Base-by-base conservation (phyloP, 2,113 vertebrate genomes). In the Nematolebias whitei region DNA sequence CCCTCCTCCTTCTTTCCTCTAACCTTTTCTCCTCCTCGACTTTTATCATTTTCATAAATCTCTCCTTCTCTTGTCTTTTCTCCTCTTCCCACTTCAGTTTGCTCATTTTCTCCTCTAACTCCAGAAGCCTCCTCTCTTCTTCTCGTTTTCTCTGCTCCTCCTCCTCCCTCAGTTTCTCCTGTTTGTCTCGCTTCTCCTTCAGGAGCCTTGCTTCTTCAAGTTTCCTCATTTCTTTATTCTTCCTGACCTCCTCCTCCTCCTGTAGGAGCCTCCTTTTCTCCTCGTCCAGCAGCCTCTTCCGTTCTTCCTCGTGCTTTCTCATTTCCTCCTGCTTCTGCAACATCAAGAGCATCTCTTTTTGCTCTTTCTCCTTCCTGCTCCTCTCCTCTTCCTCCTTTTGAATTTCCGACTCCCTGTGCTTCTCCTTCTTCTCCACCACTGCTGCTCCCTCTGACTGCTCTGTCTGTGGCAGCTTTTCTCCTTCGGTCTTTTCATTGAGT, bases 181-280 rank as follows among this genome's bases (percentile, higher is more conserved):
- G 78, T 61, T 68, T 85, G 0, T 79, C 86, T 57, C 51, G 75
- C 63, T 53, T 88, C 54, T 83, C 79, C 54, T 74, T 73, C 44
- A 87, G 38, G 15, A 84, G 73, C 67, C 80, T 76, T 22, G 83
- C 74, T 53, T 83, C 75, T 41, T 87, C 81, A 0, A 0, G 4
- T 50, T 70, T 85, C 59, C 50, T 82, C 32, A 29, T 79, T 23
- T 87, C 86, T 59, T 38, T 81, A 55, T 82, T 74, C 40, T 16
- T 80, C 59, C 49, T 82, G 13, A 20, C 12, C 58, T 84, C 64
- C 60, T 84, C 71, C 39, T 80, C 76, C 50, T 89, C 86, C 40
- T 68, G 26, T 16, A 86, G n/a, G 43, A 90, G 32, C 49, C 60
- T 81, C 72, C 29, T 82, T 63, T 88, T 87, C 55, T 89, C 88